Evolutionary conservation across 2,113 vertebrate species (phyloP).

Genomic region (Bufo gargarizans): DNA sequence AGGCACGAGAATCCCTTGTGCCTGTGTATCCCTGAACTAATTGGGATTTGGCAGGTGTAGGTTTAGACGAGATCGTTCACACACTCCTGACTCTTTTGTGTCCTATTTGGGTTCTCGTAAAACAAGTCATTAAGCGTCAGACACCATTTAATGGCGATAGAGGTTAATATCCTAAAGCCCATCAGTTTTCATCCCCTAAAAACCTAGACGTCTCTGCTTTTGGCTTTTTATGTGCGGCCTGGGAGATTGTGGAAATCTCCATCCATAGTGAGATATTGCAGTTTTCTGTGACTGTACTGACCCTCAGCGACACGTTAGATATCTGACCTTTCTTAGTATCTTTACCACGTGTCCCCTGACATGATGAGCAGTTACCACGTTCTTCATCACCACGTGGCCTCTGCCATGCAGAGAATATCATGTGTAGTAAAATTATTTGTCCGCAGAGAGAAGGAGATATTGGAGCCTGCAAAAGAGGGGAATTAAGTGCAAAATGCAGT

Average conservation of each 20-base stretch:
- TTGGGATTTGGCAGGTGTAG: conserved; percentile 15
- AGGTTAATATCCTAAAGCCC: conserved; percentile 1
- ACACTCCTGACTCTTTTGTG: background rate
- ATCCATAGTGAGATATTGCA: background rate
- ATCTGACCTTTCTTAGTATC: no score
- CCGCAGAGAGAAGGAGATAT: no score
- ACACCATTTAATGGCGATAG: background rate
- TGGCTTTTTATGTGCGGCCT: background rate
- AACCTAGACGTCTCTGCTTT: background rate
- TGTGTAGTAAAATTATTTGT: no score
- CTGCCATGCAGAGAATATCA: no score
- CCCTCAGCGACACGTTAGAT: no score
- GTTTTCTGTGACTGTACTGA: no score
- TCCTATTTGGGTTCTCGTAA: conserved; percentile 10
- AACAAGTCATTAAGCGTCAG: conserved; percentile 28
- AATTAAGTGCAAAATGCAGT: no score
- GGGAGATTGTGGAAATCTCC: background rate
- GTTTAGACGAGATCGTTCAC: background rate
- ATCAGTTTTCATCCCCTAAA: background rate
- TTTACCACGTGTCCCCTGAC: no score
- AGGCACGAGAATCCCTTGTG: background rate
- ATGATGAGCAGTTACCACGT: no score
- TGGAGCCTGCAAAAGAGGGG: no score
- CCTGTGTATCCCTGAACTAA: background rate
- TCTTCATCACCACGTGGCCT: no score